Evolutionary conservation across 2,797 vertebrate genomes (phyloP).

Genomic region (Mormyrops attenuatus): DNA sequence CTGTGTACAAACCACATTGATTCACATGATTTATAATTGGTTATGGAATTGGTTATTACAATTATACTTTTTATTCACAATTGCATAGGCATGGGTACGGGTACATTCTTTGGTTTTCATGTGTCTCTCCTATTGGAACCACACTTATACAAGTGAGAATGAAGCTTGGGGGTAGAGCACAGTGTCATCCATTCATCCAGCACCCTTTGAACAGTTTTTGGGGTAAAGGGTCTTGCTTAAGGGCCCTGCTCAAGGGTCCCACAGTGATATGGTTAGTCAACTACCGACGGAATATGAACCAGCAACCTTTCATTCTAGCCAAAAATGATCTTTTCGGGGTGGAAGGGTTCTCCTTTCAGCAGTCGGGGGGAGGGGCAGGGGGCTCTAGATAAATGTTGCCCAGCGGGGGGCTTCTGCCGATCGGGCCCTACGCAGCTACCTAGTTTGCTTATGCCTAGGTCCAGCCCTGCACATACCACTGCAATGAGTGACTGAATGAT

Average conservation of each 20-base stretch:
- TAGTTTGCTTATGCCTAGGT: neutral
- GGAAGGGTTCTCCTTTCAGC: neutral
- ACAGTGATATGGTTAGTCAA: neutral
- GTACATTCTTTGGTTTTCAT: neutral
- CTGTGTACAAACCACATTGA: slow-evolving; percentile 48
- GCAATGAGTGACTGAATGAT: neutral
- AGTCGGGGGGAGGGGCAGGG: neutral
- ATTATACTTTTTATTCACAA: neutral
- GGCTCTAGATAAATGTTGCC: neutral
- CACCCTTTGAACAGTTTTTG: neutral
- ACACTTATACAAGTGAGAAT: neutral
- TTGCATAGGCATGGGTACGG: neutral
- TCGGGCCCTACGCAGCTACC: neutral
- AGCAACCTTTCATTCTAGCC: neutral
- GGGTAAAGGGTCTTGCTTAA: neutral
- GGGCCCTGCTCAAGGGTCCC: neutral
- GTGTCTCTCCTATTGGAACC: neutral
- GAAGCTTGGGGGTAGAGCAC: neutral
- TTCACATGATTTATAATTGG: neutral
- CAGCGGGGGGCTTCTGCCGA: neutral
- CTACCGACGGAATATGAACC: neutral
- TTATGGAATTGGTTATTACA: no score
- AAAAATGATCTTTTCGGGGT: neutral
- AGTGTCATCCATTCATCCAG: neutral
- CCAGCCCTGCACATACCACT: neutral